Percentiles rank a stretch among this genome's conserved stretches.
phyloP scores from a whole-genome alignment of 2,113 vertebrate species.

The Corapipo altera region DNA sequence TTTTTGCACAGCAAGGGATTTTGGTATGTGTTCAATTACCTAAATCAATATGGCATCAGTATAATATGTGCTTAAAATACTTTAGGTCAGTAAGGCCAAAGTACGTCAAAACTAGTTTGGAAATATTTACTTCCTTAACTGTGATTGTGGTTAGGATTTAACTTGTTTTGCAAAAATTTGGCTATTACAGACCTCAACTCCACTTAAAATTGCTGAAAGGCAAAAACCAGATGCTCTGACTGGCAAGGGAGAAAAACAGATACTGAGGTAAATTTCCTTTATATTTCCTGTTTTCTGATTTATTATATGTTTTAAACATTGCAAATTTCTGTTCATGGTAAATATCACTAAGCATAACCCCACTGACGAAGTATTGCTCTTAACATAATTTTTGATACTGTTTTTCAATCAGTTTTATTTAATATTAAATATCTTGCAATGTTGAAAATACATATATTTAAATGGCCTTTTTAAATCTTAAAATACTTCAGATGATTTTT shows the following conservation, averaged over 20 bases:
- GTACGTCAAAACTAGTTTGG: not conserved
- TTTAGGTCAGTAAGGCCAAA: not conserved
- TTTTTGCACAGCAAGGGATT: not conserved
- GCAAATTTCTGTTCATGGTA: not conserved
- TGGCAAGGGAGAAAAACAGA: slow-evolving; percentile 31
- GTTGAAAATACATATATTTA: not conserved
- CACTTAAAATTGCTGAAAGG: slow-evolving; percentile 40
- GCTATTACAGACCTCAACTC: slow-evolving; percentile 55
- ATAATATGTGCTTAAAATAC: not conserved
- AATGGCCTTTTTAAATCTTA: not conserved
- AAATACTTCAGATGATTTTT: not conserved
- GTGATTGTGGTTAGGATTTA: not conserved
- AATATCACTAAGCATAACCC: not conserved
- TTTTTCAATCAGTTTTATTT: not conserved
- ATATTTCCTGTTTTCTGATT: not conserved
- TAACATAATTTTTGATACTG: not conserved
- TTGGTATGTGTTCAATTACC: not conserved
- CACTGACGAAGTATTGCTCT: not conserved
- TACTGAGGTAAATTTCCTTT: slow-evolving; percentile 52
- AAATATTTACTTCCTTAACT: not conserved
- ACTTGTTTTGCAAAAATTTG: slow-evolving; percentile 22
- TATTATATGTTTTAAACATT: not conserved
- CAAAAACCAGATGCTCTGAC: not conserved
- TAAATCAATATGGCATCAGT: not conserved
- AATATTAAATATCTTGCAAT: not conserved